Percentiles rank a stretch among this genome's conserved stretches.
Evolutionary conservation across 2,888 invertebrate genomes (phyloP).

Genomic region (Steinernema carpocapsae): DNA sequence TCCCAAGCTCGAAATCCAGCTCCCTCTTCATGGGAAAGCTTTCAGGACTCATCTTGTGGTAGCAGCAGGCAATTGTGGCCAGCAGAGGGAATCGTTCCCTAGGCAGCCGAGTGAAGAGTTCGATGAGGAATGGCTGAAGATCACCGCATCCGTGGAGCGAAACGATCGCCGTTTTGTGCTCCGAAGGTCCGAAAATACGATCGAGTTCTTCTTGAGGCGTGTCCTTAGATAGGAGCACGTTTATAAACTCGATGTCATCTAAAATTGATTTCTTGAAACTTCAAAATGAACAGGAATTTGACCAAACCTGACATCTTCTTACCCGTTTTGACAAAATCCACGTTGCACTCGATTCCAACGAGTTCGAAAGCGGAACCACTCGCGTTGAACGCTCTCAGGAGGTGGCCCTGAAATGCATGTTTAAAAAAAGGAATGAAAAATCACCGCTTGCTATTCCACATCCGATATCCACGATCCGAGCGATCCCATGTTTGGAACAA

Average conservation of each 20-base stretch:
- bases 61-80: conserved; percentile 46
- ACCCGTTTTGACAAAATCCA: conserved; percentile 24
- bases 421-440: not conserved
- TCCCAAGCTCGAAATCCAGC: not conserved
- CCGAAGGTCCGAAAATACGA: not conserved
- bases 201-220: conserved; percentile 8
- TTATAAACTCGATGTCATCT: conserved; percentile 26
- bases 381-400: conserved; percentile 18
- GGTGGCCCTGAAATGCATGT: not conserved
- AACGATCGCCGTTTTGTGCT: conserved; percentile 38
- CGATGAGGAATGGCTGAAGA: conserved; percentile 41
- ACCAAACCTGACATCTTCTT: not conserved
- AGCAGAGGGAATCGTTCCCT: conserved; percentile 34
- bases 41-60: conserved; percentile 40
- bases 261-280: not conserved
- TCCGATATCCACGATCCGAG: conserved; percentile 42
- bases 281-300: not conserved
- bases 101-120: conserved; percentile 30
- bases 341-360: conserved; percentile 10
- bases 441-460: conserved; percentile 41
- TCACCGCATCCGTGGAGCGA: conserved; percentile 47
- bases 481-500: conserved; percentile 31
- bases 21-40: conserved; percentile 15
- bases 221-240: conserved; percentile 14
- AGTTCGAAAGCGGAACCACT: conserved; percentile 22